These are phyloP conservation scores for Diploscapter pachys DNA, from an alignment of 1,140 invertebrate species.

Conservation along the genomic window DNA sequence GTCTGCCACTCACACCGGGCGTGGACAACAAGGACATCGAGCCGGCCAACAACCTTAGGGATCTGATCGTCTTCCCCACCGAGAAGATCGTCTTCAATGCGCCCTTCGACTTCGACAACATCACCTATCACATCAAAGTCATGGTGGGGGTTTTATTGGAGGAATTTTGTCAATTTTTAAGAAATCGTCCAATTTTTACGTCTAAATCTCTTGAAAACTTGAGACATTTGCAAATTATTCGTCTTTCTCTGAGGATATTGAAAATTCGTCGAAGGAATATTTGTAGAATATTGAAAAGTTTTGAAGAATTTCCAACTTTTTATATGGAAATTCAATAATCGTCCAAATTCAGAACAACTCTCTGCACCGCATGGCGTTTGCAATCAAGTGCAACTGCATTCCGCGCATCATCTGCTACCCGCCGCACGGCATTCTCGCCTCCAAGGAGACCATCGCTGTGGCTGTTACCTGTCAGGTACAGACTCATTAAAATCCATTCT, in stretches of 20 bases:
- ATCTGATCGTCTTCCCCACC: slow-evolving; percentile 9
- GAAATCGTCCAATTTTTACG: no score
- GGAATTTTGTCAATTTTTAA: no score
- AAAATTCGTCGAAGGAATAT: no score
- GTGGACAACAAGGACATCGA: slow-evolving; percentile 11
- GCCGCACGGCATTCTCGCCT: slow-evolving; percentile 11
- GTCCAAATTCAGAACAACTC: slow-evolving; percentile 7
- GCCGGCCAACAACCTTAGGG: slow-evolving; percentile 12
- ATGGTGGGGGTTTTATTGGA: not conserved
- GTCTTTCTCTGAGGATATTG: no score
- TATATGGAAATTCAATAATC: no score
- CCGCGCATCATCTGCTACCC: slow-evolving; percentile 24
- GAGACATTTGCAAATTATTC: no score
- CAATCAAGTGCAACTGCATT: slow-evolving; percentile 20
- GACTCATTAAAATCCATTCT: not conserved
- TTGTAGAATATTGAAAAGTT: no score
- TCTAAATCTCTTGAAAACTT: no score
- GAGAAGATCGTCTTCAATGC: slow-evolving; percentile 25
- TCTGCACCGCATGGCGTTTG: slow-evolving; percentile 19
- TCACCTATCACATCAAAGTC: slow-evolving; percentile 28
- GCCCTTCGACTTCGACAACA: slow-evolving; percentile 28
- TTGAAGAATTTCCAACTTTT: no score
- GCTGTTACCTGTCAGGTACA: slow-evolving; percentile 15
- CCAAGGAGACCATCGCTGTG: slow-evolving; percentile 1
- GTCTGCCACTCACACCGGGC: slow-evolving; percentile 10